phyloP scores from a whole-genome alignment of 1,140 invertebrate species.

The Limonius californicus region DNA sequence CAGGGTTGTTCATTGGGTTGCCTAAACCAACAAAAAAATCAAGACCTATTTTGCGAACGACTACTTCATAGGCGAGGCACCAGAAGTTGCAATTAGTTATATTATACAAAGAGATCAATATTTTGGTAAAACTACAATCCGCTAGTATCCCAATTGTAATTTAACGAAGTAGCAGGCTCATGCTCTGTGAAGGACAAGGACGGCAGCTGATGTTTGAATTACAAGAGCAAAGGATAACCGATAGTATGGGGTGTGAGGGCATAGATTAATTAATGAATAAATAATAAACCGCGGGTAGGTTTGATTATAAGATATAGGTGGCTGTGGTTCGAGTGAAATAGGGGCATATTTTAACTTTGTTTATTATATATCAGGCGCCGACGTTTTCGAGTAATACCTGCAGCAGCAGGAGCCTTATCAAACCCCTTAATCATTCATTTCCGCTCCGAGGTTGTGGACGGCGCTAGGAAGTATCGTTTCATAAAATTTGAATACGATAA shows the following conservation, averaged over 20 bases:
- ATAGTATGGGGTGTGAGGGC: slow-evolving; percentile 7
- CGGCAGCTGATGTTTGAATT: background rate
- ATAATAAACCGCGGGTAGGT: slow-evolving; percentile 37
- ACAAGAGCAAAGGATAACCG: background rate
- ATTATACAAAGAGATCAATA: too few relatives aligned
- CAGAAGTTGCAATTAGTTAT: too few relatives aligned
- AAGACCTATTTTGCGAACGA: too few relatives aligned
- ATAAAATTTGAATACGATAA: slow-evolving; percentile 8
- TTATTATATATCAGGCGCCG: slow-evolving; percentile 23
- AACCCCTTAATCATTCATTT: slow-evolving; percentile 8
- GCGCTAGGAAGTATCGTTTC: background rate
- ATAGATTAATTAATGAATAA: slow-evolving; percentile 41
- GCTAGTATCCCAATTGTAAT: too few relatives aligned
- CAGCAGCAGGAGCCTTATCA: background rate
- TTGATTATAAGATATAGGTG: slow-evolving; percentile 41
- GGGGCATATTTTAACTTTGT: slow-evolving; percentile 23
- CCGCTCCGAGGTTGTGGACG: background rate
- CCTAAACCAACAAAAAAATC: too few relatives aligned
- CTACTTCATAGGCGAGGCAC: too few relatives aligned
- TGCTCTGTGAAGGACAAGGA: background rate
- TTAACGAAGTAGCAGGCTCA: too few relatives aligned
- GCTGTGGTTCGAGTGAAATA: slow-evolving; percentile 25
- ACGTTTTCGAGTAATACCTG: slow-evolving; percentile 10
- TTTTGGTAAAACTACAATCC: too few relatives aligned
- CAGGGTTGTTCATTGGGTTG: too few relatives aligned